Percentiles rank a stretch among this genome's conserved stretches.
Conservation (phyloP, 1,140 invertebrate species). For the Magallana angulata region DNA sequence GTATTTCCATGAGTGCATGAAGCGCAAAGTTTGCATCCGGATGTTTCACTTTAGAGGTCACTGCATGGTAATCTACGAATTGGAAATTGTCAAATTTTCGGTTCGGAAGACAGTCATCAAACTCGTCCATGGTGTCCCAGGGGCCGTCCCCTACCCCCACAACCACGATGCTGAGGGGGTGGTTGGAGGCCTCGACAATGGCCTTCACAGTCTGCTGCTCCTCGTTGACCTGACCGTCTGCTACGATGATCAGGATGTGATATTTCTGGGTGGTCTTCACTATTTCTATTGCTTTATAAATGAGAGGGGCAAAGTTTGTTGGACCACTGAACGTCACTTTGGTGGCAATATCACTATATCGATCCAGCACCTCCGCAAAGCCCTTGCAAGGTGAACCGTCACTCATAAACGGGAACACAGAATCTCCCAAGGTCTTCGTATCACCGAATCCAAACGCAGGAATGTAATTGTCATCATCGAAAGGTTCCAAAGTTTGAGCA, state of each 20-base stretch:
- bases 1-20: conserved; percentile 82
- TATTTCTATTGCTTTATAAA: conserved; percentile 80
- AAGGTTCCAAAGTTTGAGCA: conserved; percentile 80
- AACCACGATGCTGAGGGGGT: conserved; percentile 82
- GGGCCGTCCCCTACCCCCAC: conserved; percentile 83
- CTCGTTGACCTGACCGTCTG: conserved; percentile 82
- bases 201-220: conserved; percentile 80
- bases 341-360: conserved; percentile 73
- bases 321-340: conserved; percentile 79
- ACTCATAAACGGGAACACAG: conserved; percentile 79
- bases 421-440: conserved; percentile 76
- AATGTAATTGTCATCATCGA: conserved; percentile 79
- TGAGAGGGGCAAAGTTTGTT: conserved; percentile 81
- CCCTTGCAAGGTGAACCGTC: conserved; percentile 75
- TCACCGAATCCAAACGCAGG: conserved; percentile 82
- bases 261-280: conserved; percentile 78
- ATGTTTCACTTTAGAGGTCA: conserved; percentile 79
- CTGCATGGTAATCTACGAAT: conserved; percentile 81
- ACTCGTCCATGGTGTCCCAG: conserved; percentile 82
- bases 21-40: conserved; percentile 80
- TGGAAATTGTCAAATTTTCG: conserved; percentile 83
- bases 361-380: conserved; percentile 79
- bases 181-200: conserved; percentile 81
- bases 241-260: conserved; percentile 82
- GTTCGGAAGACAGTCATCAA: conserved; percentile 81